phyloP scores from a whole-genome alignment of 35 echinoderm and acorn worm species.

The Anneissia japonica region DNA sequence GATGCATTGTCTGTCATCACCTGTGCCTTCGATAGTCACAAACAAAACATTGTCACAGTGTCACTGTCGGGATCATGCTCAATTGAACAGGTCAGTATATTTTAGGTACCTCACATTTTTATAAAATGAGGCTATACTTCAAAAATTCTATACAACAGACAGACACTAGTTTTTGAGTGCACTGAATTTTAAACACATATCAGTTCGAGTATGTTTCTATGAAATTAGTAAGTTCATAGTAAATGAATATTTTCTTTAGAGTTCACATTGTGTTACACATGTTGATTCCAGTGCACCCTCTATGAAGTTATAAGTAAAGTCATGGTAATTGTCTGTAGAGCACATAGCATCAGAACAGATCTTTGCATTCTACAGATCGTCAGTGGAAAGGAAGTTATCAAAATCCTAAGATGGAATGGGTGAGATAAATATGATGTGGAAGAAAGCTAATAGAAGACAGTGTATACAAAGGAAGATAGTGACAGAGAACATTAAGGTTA shows the following conservation, averaged over 20 bases:
- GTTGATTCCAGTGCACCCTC: background rate
- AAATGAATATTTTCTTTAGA: background rate
- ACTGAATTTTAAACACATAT: background rate
- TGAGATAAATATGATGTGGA: no score
- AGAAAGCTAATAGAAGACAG: no score
- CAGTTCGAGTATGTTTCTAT: background rate
- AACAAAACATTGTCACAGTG: slow-evolving; percentile 50
- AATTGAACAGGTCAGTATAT: slow-evolving; percentile 61
- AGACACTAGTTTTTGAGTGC: background rate
- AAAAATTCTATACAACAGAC: background rate
- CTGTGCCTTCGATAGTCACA: slow-evolving; percentile 66
- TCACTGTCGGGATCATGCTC: slow-evolving; percentile 52
- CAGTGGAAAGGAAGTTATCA: slow-evolving; percentile 31
- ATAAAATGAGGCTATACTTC: background rate
- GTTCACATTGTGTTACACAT: background rate
- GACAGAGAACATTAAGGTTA: no score
- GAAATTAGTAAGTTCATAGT: background rate
- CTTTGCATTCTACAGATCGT: slow-evolving; percentile 37
- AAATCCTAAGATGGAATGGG: slow-evolving; percentile 18
- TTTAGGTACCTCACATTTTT: background rate
- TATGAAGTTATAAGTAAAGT: background rate
- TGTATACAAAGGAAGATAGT: no score
- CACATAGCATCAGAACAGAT: slow-evolving; percentile 44
- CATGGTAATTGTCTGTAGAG: background rate
- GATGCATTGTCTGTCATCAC: slow-evolving; percentile 55